These are phyloP conservation scores for Eulemur mongoz DNA, from an alignment of 2,797 vertebrate species.

Conservation along the genomic window DNA sequence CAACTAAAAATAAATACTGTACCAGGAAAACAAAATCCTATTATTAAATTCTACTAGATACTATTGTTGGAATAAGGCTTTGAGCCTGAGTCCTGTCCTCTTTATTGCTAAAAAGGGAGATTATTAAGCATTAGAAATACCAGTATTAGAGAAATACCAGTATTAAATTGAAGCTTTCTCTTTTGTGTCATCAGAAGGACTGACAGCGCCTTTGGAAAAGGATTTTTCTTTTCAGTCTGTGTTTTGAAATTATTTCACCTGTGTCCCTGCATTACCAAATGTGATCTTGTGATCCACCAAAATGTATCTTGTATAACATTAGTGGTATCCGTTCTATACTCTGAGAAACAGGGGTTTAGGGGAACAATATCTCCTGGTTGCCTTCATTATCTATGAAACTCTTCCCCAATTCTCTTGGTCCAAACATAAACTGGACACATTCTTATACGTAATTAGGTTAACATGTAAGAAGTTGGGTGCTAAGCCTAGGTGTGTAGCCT, in stretches of 20 bases:
- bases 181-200: not conserved
- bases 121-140: conserved; percentile 10
- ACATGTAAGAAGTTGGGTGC: not conserved
- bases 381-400: not conserved
- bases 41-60: not conserved
- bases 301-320: not conserved
- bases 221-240: not conserved
- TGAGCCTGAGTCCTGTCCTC: not conserved
- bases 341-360: not conserved
- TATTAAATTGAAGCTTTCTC: not conserved
- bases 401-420: not conserved
- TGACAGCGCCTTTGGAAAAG: not conserved
- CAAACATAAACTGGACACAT: not conserved
- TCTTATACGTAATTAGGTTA: not conserved
- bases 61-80: not conserved
- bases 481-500: not conserved
- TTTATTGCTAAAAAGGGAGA: not conserved
- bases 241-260: not conserved
- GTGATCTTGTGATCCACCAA: not conserved
- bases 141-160: not conserved
- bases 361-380: not conserved
- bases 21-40: not conserved
- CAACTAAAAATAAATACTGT: not conserved
- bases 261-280: not conserved
- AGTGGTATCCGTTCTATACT: not conserved